Conservation (phyloP, 2,797 vertebrate genomes). For the Anisognathus igniventris region DNA sequence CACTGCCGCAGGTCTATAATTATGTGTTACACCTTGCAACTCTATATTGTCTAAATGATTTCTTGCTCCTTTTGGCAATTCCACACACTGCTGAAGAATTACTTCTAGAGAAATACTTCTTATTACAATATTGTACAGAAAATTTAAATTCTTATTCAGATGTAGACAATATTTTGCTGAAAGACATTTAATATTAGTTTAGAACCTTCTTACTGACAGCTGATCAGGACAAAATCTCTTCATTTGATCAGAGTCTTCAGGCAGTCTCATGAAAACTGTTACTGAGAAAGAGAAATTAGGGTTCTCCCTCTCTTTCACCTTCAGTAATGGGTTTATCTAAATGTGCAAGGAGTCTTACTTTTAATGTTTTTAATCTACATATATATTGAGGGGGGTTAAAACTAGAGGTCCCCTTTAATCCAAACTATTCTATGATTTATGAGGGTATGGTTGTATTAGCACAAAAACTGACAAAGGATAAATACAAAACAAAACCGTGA, state of each 20-base stretch:
- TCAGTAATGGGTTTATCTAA: neutral
- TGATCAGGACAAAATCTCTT: conserved; percentile 38
- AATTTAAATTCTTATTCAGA: conserved; percentile 5
- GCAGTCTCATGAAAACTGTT: neutral
- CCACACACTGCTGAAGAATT: conserved; percentile 10
- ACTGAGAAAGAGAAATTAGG: neutral
- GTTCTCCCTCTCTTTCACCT: conserved; percentile 2
- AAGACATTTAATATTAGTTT: conserved; percentile 3
- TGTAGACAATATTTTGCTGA: neutral
- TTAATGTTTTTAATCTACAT: neutral
- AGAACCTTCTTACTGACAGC: conserved; percentile 1
- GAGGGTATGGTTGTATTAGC: neutral
- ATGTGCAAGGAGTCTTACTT: neutral
- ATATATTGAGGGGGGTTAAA: neutral
- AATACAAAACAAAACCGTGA: neutral
- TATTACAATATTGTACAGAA: conserved; percentile 6
- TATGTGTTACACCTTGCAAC: conserved; percentile 29
- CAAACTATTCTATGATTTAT: neutral
- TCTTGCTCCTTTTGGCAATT: conserved; percentile 48
- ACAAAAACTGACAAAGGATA: neutral
- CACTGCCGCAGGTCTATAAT: neutral
- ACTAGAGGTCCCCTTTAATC: neutral
- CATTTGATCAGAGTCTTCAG: conserved; percentile 16
- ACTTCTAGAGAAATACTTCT: conserved; percentile 48
- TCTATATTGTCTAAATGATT: conserved; percentile 56